Base-by-base conservation (phyloP, 1,140 invertebrate genomes). In the Ceratosolen fusciceps region DNA sequence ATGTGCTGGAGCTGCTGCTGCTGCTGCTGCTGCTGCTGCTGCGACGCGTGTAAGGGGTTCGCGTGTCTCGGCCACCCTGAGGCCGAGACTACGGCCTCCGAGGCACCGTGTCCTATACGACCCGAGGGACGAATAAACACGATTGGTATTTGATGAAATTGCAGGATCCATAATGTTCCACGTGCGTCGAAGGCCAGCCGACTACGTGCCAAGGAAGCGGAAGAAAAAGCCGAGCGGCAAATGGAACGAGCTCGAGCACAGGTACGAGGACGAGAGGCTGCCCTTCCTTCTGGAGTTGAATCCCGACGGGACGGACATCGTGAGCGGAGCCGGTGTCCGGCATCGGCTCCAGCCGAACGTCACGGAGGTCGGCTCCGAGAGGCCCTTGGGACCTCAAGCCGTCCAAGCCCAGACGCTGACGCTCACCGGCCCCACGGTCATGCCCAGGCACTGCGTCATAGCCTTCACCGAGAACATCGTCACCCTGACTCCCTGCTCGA, bases 151-250 rank as follows among this genome's bases (percentile, higher is more conserved):
- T 65, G 34, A 37, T n/a, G 7, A 37, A 65, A 65, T 65, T 90
- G 16, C 88, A 97, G 96, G 96, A 86, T 96, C 96, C 72, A 96
- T 98, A 85, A 98, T 97, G 95, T 98, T 98, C 86, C 97, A 98
- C 89, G 96, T 98, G 86, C 92, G 96, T 81, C 92, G 96, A 85
- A 92, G 96, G 84, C 96, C 97, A 68, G 95, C 96, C 14, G 97
- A 98, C 89, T 94, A 95, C 83, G 96, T 96, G 86, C 96, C 96
- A 19, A 91, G 96, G 73, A 95, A 96, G 84, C 92, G 96, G 24
- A 98, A 98, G 93, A 98, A 98, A 92, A 97, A 98, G 90, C 95
- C 95, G 1, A 88, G 92, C 19, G 92, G 91, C 87, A 84, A 90
- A 90, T 85, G 91, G 93, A 81, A 92, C 86, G 85, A 91, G 82